These are phyloP conservation scores for Antheraea yamamai DNA, from an alignment of 2,888 invertebrate genomes.

Conservation along the genomic window DNA sequence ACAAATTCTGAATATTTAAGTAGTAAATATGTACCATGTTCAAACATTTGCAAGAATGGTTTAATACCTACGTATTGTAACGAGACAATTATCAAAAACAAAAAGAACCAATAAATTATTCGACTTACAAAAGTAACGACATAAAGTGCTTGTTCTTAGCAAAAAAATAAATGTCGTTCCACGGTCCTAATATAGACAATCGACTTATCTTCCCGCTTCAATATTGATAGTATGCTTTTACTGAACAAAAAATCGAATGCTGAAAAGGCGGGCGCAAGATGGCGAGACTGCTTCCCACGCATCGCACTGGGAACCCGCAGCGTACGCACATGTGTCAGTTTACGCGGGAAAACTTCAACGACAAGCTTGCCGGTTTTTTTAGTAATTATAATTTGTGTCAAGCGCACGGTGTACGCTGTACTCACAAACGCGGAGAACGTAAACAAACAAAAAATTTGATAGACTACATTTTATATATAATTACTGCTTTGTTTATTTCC, in stretches of 20 bases:
- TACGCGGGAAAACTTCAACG: slow-evolving; percentile 62
- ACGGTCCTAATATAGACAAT: slow-evolving; percentile 20
- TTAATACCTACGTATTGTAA: neutral
- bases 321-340: slow-evolving; percentile 64
- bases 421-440: slow-evolving; percentile 23
- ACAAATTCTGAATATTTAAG: too few species aligned
- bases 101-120: neutral
- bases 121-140: neutral
- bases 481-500: neutral
- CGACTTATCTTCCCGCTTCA: slow-evolving; percentile 27
- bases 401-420: slow-evolving; percentile 31
- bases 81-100: neutral
- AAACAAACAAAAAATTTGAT: slow-evolving; percentile 41
- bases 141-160: slow-evolving; percentile 1
- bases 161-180: slow-evolving; percentile 17
- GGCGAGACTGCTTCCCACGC: slow-evolving; percentile 70
- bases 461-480: slow-evolving; percentile 20
- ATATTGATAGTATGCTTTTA: slow-evolving; percentile 45
- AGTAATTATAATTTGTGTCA: slow-evolving; percentile 46
- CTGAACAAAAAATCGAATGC: slow-evolving; percentile 46
- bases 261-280: slow-evolving; percentile 60
- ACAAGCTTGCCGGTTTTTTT: slow-evolving; percentile 36
- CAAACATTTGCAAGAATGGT: too few species aligned
- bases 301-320: slow-evolving; percentile 62
- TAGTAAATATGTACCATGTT: too few species aligned